Conservation (phyloP, 53 echinoderm and acorn worm genomes). For the Glandiceps talaboti region DNA sequence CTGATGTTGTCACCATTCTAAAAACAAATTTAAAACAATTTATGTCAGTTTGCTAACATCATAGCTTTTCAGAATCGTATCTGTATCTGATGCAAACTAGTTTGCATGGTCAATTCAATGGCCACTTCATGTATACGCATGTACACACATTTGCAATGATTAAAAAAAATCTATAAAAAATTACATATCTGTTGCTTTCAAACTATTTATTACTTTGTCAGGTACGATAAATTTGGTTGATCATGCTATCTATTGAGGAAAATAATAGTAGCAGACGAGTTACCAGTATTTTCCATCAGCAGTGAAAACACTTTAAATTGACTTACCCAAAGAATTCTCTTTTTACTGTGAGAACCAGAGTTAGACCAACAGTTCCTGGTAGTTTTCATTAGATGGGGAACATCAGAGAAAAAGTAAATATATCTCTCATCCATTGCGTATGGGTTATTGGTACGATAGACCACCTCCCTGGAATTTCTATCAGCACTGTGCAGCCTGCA, state of each 20-base stretch:
- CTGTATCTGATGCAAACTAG: neutral
- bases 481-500: neutral
- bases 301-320: too few relatives aligned
- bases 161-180: too few relatives aligned
- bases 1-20: too few relatives aligned
- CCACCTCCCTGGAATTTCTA: neutral
- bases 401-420: constrained; percentile 11
- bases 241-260: too few relatives aligned
- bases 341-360: constrained; percentile 19
- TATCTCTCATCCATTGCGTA: neutral
- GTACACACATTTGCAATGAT: neutral
- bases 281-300: too few relatives aligned
- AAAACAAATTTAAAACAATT: too few relatives aligned
- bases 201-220: neutral
- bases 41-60: too few relatives aligned
- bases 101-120: neutral
- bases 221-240: too few relatives aligned
- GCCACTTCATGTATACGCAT: too few relatives aligned
- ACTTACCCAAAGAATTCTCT: too few relatives aligned
- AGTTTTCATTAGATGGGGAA: constrained; percentile 36
- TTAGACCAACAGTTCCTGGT: constrained; percentile 20
- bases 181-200: neutral
- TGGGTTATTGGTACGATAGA: neutral
- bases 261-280: too few relatives aligned
- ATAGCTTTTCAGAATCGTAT: neutral